phyloP scores from a whole-genome alignment of 2,113 vertebrate species.

The Sphyrna mokarran region DNA sequence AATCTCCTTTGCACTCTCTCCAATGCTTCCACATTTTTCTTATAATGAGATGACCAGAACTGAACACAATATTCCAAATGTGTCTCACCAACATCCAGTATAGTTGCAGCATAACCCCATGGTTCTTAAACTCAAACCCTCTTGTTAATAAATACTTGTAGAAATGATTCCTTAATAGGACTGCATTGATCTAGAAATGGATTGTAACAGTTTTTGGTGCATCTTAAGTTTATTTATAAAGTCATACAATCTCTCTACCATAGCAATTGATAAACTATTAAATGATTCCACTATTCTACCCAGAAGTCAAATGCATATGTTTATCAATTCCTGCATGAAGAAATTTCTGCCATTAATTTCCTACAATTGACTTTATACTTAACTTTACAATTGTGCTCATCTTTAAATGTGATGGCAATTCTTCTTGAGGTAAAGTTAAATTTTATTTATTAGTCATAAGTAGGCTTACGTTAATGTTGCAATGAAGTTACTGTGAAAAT shows the following conservation, averaged over 20 bases:
- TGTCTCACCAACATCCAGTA: no score
- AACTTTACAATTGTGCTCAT: background rate
- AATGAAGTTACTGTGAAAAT: no score
- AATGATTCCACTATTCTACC: background rate
- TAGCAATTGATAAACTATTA: background rate
- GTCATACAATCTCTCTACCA: background rate
- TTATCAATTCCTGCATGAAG: background rate
- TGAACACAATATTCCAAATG: no score
- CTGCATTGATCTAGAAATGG: background rate
- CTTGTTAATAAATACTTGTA: no score
- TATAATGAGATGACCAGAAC: no score
- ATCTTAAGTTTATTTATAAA: background rate
- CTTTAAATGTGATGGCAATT: background rate
- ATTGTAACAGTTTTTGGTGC: background rate
- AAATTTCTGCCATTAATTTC: background rate
- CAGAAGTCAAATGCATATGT: background rate
- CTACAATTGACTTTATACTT: background rate
- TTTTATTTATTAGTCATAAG: no score
- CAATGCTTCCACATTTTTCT: no score
- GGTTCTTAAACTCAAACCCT: no score
- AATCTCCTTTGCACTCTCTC: no score
- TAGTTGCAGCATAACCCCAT: no score
- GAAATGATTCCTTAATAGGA: background rate
- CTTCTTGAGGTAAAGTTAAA: background rate
- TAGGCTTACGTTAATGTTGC: no score